Percentiles rank a stretch among this genome's conserved stretches.
Evolutionary conservation across 2,113 vertebrate genomes (phyloP).

Genomic region (Callipepla squamata): DNA sequence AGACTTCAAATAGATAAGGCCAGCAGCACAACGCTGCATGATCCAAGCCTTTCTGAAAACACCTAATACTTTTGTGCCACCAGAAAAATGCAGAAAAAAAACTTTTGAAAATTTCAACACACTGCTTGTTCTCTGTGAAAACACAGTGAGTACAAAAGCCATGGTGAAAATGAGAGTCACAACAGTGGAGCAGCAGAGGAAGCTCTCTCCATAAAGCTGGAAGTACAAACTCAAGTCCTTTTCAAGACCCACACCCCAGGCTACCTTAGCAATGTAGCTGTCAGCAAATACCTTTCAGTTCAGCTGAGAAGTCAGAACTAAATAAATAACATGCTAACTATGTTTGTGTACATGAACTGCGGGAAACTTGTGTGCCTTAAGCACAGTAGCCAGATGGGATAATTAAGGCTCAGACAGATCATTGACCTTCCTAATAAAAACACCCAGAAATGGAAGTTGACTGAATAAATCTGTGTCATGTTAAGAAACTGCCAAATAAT

Average conservation of each 20-base stretch:
- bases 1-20: neutral
- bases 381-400: neutral
- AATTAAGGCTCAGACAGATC: constrained; percentile 58
- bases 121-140: neutral
- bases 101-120: neutral
- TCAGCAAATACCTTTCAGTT: neutral
- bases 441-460: neutral
- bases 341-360: neutral
- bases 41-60: neutral
- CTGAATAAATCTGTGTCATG: constrained; percentile 38
- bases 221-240: neutral
- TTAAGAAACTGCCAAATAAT: neutral
- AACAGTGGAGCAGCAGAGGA: neutral
- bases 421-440: constrained; percentile 60
- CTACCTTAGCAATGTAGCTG: neutral
- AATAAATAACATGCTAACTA: neutral
- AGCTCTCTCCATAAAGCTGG: neutral
- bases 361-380: constrained; percentile 29
- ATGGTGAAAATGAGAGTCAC: neutral
- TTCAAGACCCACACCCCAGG: neutral
- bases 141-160: neutral
- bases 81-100: neutral
- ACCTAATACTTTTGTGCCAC: neutral
- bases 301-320: neutral
- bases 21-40: neutral